Percentiles rank a stretch among this genome's conserved stretches.
These are phyloP conservation scores for Ptychodera flava DNA, from an alignment of 35 echinoderm and acorn worm species.

Conservation along the genomic window DNA sequence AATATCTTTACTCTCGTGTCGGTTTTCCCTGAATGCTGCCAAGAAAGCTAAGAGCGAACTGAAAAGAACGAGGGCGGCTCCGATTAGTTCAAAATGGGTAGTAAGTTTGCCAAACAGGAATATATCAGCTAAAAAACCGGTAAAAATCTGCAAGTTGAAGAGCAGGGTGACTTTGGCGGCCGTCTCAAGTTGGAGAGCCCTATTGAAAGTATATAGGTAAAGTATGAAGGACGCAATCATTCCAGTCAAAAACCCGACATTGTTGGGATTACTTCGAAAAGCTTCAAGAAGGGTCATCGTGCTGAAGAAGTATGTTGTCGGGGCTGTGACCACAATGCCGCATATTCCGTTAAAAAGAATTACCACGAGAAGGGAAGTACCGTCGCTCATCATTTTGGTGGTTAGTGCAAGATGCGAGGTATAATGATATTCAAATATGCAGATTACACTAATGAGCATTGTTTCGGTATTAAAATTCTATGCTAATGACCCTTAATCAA, in stretches of 20 bases:
- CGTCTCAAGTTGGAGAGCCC: neutral
- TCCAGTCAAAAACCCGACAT: neutral
- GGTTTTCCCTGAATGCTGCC: no score
- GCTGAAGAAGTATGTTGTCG: neutral
- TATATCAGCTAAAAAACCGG: neutral
- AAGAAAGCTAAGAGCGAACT: no score
- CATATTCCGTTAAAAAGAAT: neutral
- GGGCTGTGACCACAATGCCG: neutral
- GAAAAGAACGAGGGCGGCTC: neutral
- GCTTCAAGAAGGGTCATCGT: neutral
- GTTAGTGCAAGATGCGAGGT: no score
- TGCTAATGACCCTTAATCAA: no score
- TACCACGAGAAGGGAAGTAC: neutral
- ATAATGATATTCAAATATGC: no score
- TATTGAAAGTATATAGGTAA: neutral
- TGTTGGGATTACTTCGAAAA: neutral
- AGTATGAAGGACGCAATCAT: neutral
- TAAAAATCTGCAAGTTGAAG: neutral
- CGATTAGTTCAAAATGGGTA: neutral
- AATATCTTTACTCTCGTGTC: no score
- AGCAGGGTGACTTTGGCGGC: neutral
- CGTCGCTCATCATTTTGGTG: neutral
- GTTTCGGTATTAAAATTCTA: no score
- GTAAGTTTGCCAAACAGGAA: neutral
- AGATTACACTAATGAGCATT: no score